phyloP scores from a whole-genome alignment of 2,888 invertebrate genomes.

The Bhutanitis thaidina region DNA sequence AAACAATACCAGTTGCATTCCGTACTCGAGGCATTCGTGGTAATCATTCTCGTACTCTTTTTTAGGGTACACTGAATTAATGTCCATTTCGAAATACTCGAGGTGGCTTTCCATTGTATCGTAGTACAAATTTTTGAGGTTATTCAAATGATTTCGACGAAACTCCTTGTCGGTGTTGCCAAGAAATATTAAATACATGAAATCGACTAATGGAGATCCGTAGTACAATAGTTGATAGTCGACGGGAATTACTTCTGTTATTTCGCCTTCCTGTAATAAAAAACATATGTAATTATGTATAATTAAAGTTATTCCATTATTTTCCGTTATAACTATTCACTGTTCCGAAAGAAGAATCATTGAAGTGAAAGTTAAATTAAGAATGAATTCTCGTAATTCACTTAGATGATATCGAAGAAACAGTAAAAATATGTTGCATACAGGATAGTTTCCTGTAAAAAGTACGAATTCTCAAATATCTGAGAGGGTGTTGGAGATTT shows the following conservation, averaged over 20 bases:
- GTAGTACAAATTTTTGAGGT: conserved; percentile 41
- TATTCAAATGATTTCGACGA: conserved; percentile 33
- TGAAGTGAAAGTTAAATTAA: no score
- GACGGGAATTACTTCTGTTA: conserved; percentile 37
- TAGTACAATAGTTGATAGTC: conserved; percentile 39
- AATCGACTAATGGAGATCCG: conserved; percentile 35
- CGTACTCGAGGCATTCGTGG: conserved; percentile 25
- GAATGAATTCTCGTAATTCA: no score
- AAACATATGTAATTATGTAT: background rate
- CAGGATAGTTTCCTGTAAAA: no score
- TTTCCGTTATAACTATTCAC: no score
- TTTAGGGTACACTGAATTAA: conserved; percentile 32
- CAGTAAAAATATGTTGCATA: no score
- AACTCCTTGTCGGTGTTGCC: conserved; percentile 33
- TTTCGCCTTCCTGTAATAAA: conserved; percentile 37
- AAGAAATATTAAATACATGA: conserved; percentile 37
- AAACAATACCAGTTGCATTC: conserved; percentile 22
- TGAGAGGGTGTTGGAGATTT: no score
- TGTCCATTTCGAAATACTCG: conserved; percentile 34
- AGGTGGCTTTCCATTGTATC: conserved; percentile 34
- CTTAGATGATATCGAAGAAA: no score
- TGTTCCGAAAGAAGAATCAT: no score
- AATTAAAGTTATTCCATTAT: no score
- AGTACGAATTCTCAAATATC: no score
- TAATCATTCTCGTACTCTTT: conserved; percentile 35